Evolutionary conservation across 2,797 vertebrate species (phyloP).

Genomic region (Sebastiscus tertius): DNA sequence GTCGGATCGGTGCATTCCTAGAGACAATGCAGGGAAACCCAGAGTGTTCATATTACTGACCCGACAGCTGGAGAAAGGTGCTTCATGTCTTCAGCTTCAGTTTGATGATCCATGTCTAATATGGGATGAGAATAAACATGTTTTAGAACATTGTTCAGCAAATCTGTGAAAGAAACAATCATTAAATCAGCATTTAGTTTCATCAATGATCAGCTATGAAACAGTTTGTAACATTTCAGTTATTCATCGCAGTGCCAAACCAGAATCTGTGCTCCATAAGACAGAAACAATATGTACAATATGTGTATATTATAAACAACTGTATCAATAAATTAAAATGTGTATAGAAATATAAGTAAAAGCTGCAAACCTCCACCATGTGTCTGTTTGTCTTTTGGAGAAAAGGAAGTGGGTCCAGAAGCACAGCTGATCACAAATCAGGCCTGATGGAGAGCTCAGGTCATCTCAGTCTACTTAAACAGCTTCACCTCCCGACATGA

Average conservation of each 20-base stretch:
- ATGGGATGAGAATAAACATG: not conserved
- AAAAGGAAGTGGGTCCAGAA: not conserved
- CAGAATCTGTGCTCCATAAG: too few species aligned
- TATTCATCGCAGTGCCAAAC: too few species aligned
- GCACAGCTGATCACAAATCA: constrained; percentile 73
- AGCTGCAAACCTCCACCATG: not conserved
- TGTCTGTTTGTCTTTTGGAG: not conserved
- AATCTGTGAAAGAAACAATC: too few species aligned
- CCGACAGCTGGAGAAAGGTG: constrained; percentile 16
- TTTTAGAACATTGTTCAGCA: not conserved
- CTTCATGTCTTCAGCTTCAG: constrained; percentile 31
- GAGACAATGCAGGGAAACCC: not conserved
- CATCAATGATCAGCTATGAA: too few species aligned
- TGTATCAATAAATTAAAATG: constrained; percentile 43
- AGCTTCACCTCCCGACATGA: fast-evolving
- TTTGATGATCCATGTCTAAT: not conserved
- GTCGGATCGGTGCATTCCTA: too few species aligned
- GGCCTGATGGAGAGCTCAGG: constrained; percentile 12
- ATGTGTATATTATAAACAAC: constrained; percentile 54
- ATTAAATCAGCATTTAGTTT: fast-evolving
- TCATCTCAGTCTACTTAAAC: constrained; percentile 65
- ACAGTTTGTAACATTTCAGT: too few species aligned
- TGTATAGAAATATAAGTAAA: constrained; percentile 10
- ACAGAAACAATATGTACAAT: constrained; percentile 44
- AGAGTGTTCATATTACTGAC: not conserved